phyloP scores from a whole-genome alignment of 2,113 vertebrate species.

The Pachyramphus minor region DNA sequence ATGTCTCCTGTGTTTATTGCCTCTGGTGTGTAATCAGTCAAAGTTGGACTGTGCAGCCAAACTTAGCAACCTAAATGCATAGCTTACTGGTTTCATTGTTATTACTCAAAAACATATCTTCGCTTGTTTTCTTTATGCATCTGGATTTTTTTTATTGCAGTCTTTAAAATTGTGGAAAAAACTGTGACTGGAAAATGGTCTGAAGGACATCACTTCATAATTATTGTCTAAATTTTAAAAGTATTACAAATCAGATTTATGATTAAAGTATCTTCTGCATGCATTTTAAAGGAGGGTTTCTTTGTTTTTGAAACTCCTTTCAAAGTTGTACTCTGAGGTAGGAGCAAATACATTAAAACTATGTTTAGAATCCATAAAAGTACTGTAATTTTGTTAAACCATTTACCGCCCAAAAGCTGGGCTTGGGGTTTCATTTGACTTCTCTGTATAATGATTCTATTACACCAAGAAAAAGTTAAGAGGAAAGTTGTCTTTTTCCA shows the following conservation, averaged over 20 bases:
- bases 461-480: background rate
- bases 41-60: background rate
- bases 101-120: background rate
- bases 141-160: background rate
- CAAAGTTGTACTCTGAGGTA: conserved; percentile 26
- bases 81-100: background rate
- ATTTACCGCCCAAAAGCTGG: background rate
- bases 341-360: conserved; percentile 37
- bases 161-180: background rate
- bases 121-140: background rate
- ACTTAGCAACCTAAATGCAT: background rate
- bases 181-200: background rate
- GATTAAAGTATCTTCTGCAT: conserved; percentile 11
- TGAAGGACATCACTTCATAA: background rate
- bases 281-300: background rate
- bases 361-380: conserved; percentile 29
- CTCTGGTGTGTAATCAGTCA: background rate
- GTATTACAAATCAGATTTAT: background rate
- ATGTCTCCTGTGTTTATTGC: background rate
- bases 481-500: conserved; percentile 4
- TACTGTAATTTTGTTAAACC: conserved; percentile 45
- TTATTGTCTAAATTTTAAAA: background rate
- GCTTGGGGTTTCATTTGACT: background rate
- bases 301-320: conserved; percentile 6
- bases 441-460: background rate